Percentiles rank a stretch among this genome's conserved stretches.
phyloP scores from a whole-genome alignment of 2,888 invertebrate species.

The Microdon myrmicae region DNA sequence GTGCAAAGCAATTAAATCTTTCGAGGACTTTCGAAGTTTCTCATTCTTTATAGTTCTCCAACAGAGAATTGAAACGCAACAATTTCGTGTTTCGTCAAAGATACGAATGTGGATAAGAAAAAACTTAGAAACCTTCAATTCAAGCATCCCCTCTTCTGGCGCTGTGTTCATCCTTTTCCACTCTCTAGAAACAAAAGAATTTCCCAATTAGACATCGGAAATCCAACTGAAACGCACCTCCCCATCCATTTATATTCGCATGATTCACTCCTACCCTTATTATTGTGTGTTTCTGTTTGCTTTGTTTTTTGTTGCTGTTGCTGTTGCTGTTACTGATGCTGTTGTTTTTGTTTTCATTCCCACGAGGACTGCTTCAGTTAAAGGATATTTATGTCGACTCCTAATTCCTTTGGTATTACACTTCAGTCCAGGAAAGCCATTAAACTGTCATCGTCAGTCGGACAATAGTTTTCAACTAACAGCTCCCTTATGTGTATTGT shows the following conservation, averaged over 20 bases:
- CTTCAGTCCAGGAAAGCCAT: constrained; percentile 5
- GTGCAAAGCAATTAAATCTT: no score
- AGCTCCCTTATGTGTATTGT: constrained; percentile 37
- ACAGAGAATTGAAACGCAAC: no score
- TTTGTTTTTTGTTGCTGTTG: neutral
- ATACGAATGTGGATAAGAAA: no score
- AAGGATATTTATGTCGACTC: constrained; percentile 31
- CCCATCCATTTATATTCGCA: constrained; percentile 31
- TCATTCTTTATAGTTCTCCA: no score
- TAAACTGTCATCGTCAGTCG: constrained; percentile 28
- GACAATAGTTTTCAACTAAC: constrained; percentile 26
- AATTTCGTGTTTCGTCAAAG: no score
- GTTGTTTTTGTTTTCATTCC: neutral
- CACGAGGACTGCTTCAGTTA: neutral
- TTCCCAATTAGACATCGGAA: constrained; percentile 42
- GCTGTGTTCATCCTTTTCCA: neutral
- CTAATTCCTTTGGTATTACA: constrained; percentile 7
- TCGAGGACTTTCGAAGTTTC: no score
- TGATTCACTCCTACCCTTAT: constrained; percentile 41
- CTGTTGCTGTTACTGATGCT: neutral
- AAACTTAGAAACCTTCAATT: no score
- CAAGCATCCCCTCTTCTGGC: no score
- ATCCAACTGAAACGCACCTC: constrained; percentile 11
- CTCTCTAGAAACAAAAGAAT: constrained; percentile 24
- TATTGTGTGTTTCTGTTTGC: constrained; percentile 10